Evolutionary conservation across 2,113 vertebrate species (phyloP), one percentile per base, ranked within the genome.

Genomic region (Tenrec ecaudatus): DNA sequence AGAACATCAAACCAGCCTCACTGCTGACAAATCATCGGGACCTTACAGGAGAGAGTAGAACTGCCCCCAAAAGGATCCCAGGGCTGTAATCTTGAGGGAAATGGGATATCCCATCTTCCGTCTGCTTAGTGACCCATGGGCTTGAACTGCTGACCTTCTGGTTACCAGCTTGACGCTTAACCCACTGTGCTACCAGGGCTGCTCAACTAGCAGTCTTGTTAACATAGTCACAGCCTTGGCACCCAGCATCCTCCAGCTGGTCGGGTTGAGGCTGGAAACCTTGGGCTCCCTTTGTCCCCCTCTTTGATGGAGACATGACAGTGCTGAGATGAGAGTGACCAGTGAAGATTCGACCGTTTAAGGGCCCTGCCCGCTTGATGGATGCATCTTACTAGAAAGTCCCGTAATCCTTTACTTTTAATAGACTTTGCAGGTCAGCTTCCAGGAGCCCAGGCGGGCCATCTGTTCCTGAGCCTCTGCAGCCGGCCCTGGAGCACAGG

Each of bases 341-440:
- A 64, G n/a, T n/a, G 64, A 57, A 75, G 88, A 60, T 33, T 64
- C 16, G 53, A 40, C 29, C n/a, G 15, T 4, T 53, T 36, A 88
- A 92, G 71, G 38, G 23, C 40, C 69, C 66, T 75, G 40, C 83
- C 40, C 23, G 43, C 79, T 86, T 76, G 71, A 31, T 82, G 83
- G 82, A 83, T 33, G 10, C 27, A 64, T 95, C 82, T 89, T 47
- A 86, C 91, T 90, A 58, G 83, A 91, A 93, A 90, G 93, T 53
- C 16, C 80, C 83, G 73, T 86, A 90, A 78, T 88, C 27, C 81
- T 71, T 57, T 53, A 14, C 47, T 91, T 92, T 93, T 93, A 95
- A 77, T 88, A 93, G 80, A 92, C 69, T 71, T 81, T 79, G 29
- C 66, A 88, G 83, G 92, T 85, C 86, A 92, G 81, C 84, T 96